phyloP scores from a whole-genome alignment of 2,888 invertebrate species.

The Catonia carolina region DNA sequence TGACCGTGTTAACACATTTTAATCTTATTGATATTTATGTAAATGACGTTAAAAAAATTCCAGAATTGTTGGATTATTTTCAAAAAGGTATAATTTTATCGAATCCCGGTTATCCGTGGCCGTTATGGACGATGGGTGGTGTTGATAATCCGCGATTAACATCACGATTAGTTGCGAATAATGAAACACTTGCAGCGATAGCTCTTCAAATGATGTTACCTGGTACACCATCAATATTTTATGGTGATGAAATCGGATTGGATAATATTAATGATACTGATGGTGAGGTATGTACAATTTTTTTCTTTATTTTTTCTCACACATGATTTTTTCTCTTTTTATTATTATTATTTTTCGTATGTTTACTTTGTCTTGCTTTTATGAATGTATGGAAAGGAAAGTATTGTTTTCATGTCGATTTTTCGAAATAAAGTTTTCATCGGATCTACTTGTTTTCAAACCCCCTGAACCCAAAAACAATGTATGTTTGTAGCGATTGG shows the following conservation, averaged over 20 bases:
- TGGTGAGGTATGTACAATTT: conserved; percentile 41
- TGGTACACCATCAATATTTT: conserved; percentile 80
- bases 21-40: conserved; percentile 67
- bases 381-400: too few species aligned
- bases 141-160: conserved; percentile 55
- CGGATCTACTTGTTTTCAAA: too few species aligned
- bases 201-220: conserved; percentile 76
- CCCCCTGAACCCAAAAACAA: too few species aligned
- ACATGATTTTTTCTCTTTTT: too few species aligned
- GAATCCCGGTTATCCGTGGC: conserved; percentile 63
- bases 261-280: conserved; percentile 52
- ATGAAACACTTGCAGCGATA: conserved; percentile 61
- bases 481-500: too few species aligned
- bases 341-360: too few species aligned
- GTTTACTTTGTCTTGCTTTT: too few species aligned
- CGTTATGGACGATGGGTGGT: conserved; percentile 71
- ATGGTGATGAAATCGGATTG: conserved; percentile 84
- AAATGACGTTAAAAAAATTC: conserved; percentile 45
- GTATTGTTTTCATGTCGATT: too few species aligned
- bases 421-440: too few species aligned
- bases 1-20: conserved; percentile 52
- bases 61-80: conserved; percentile 50
- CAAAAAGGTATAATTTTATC: conserved; percentile 54
- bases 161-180: conserved; percentile 54
- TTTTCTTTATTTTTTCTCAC: too few species aligned